These are phyloP conservation scores for Lepus timidus DNA, from an alignment of 2,113 vertebrate genomes.

Conservation along the genomic window DNA sequence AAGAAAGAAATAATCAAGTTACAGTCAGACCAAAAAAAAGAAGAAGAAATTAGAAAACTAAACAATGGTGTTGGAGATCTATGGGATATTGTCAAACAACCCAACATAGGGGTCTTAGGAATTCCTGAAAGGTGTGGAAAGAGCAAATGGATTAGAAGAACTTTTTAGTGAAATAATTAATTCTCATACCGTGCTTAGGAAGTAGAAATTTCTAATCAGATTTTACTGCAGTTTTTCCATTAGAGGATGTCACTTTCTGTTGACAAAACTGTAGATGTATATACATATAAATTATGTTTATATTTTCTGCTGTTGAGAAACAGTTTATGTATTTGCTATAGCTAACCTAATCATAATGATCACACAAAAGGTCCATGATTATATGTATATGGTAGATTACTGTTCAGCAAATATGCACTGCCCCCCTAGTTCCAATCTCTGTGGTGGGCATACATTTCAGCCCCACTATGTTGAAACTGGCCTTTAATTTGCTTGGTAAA, in stretches of 20 bases:
- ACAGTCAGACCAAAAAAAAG: too few species aligned
- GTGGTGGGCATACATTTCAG: neutral
- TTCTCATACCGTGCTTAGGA: neutral
- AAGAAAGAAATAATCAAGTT: too few species aligned
- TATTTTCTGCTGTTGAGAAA: neutral
- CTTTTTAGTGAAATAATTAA: conserved; percentile 11
- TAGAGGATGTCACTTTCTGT: neutral
- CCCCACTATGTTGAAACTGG: neutral
- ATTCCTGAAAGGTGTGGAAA: too few species aligned
- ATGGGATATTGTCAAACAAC: too few species aligned
- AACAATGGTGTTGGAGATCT: too few species aligned
- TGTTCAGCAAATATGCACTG: neutral
- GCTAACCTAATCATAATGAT: neutral
- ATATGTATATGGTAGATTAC: neutral
- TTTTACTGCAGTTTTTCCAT: neutral
- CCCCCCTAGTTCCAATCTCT: neutral
- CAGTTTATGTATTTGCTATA: conserved; percentile 3
- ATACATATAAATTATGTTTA: neutral
- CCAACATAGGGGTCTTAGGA: too few species aligned
- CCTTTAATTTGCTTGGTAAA: conserved; percentile 24
- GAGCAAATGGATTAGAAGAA: too few species aligned
- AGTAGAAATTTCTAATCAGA: neutral
- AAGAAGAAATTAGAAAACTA: too few species aligned
- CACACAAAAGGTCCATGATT: neutral
- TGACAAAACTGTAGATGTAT: neutral